Percentiles rank a stretch among this genome's conserved stretches.
phyloP scores from a whole-genome alignment of 2,888 invertebrate species.

The Branchellion lobata region DNA sequence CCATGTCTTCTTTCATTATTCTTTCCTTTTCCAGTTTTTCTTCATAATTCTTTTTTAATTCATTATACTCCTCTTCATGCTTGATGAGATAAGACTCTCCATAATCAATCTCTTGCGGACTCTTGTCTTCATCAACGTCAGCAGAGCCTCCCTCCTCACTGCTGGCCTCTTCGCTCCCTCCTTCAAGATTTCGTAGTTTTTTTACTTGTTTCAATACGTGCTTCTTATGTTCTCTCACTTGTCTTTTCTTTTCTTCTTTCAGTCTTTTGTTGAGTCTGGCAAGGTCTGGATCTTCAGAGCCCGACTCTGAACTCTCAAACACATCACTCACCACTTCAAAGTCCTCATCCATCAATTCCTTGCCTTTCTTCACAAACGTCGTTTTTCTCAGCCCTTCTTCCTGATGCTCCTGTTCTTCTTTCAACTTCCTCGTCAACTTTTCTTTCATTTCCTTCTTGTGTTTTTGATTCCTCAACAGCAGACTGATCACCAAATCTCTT shows the following conservation, averaged over 20 bases:
- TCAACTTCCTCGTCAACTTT: not conserved
- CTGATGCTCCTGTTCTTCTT: not conserved
- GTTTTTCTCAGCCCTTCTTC: conserved; percentile 10
- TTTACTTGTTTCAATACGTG: conserved; percentile 9
- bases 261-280: not conserved
- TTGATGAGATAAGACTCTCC: not conserved
- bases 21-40: not conserved
- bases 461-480: not conserved
- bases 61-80: not conserved
- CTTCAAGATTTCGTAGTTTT: not conserved
- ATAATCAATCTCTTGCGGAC: too few species aligned
- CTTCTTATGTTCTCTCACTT: not conserved
- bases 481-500: not conserved
- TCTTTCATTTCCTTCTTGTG: not conserved
- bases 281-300: not conserved
- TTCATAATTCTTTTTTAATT: not conserved
- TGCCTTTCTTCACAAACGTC: not conserved
- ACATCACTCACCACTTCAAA: conserved; percentile 4
- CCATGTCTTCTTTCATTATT: not conserved
- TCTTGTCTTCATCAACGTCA: too few species aligned
- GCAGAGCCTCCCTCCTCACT: too few species aligned
- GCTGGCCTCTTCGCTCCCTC: too few species aligned
- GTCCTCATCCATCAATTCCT: not conserved
- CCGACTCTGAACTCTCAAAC: conserved; percentile 2
- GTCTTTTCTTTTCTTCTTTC: not conserved